Percentiles rank a stretch among this genome's conserved stretches.
These are phyloP conservation scores for Cheilosia vernalis DNA, from an alignment of 2,888 invertebrate genomes.

Conservation along the genomic window DNA sequence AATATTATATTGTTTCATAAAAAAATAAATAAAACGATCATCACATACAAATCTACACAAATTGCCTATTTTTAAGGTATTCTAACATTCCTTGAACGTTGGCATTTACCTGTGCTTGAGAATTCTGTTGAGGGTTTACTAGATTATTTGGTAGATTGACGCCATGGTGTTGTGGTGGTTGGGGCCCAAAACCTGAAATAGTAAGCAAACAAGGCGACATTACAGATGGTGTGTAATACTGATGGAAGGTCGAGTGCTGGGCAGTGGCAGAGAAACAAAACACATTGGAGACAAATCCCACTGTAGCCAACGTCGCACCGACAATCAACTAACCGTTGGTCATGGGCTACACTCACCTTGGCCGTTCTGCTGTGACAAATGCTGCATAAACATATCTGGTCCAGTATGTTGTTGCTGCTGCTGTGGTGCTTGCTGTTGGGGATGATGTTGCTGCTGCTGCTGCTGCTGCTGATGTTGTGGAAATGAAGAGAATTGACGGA, in stretches of 20 bases:
- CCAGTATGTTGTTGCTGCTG: conserved; percentile 79
- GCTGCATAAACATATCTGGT: conserved; percentile 79
- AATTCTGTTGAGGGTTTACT: conserved; percentile 80
- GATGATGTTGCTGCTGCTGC: conserved; percentile 79
- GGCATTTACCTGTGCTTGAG: conserved; percentile 81
- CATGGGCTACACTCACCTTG: conserved; percentile 76
- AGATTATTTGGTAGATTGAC: conserved; percentile 81
- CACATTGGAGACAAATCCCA: too few species aligned
- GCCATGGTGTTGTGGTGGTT: conserved; percentile 79
- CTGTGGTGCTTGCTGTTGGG: conserved; percentile 80
- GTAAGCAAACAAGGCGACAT: neutral
- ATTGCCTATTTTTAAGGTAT: conserved; percentile 81
- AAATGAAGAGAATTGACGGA: conserved; percentile 83
- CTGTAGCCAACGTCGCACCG: too few species aligned
- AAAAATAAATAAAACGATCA: conserved; percentile 43
- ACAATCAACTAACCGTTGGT: too few species aligned
- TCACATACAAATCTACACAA: conserved; percentile 78
- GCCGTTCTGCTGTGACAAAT: conserved; percentile 78
- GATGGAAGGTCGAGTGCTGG: too few species aligned
- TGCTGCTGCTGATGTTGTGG: conserved; percentile 82
- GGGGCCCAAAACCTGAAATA: conserved; percentile 79
- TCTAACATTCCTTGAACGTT: conserved; percentile 82
- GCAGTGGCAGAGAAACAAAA: too few species aligned
- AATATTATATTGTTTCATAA: conserved; percentile 45
- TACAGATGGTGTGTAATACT: too few species aligned